Evolutionary conservation across 2,113 vertebrate genomes (phyloP).

Genomic region (Corythaeola cristata): DNA sequence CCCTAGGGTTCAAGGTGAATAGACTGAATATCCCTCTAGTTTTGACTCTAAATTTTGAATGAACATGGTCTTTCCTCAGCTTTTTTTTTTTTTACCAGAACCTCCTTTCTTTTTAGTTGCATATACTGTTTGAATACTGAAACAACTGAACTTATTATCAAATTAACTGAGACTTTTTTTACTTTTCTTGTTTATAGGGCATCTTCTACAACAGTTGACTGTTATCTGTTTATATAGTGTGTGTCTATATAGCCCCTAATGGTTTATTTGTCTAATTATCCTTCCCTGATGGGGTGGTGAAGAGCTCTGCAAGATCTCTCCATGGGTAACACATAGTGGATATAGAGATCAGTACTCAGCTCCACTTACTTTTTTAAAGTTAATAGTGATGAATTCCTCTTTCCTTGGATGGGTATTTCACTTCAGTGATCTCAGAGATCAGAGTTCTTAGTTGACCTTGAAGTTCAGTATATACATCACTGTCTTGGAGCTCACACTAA

Average conservation of each 20-base stretch:
- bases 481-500: neutral
- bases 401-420: neutral
- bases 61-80: neutral
- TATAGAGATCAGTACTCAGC: neutral
- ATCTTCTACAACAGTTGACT: neutral
- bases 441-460: conserved; percentile 3
- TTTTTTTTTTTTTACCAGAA: neutral
- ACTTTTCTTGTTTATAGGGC: neutral
- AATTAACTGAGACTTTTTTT: neutral
- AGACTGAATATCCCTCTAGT: neutral
- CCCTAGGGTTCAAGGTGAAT: neutral
- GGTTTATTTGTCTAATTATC: neutral
- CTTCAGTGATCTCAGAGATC: conserved; percentile 13
- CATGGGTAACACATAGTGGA: neutral
- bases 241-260: neutral
- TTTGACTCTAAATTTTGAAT: neutral
- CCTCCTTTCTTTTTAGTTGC: neutral
- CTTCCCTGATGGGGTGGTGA: neutral
- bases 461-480: neutral
- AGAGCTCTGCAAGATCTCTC: neutral
- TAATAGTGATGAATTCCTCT: neutral
- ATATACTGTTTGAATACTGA: neutral
- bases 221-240: neutral
- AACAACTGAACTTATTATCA: neutral
- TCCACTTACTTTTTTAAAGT: neutral